A percentile compares a stretch with the other conserved stretches of the same genome.
Evolutionary conservation across 2,113 vertebrate species (phyloP).

Genomic region (Lepus europaeus): DNA sequence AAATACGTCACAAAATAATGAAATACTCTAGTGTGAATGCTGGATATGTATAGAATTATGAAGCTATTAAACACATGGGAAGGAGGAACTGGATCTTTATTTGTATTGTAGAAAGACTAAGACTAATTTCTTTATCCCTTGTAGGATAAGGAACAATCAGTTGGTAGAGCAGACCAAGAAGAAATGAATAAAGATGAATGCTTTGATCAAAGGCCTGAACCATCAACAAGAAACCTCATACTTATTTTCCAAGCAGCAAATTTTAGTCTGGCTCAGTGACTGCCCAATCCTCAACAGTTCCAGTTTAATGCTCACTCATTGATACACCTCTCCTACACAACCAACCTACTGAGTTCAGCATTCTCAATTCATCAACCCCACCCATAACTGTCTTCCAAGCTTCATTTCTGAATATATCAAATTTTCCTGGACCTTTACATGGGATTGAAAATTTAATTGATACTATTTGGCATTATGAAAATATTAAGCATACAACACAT

Average conservation of each 20-base stretch:
- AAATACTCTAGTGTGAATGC: rapidly evolving
- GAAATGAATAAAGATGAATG: neutral
- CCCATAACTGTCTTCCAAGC: neutral
- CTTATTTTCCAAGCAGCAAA: neutral
- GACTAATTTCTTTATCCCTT: neutral
- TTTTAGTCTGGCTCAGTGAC: neutral
- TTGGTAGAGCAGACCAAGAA: neutral
- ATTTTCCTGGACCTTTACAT: neutral
- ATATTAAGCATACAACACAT: neutral
- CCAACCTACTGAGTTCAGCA: neutral
- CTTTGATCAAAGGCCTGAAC: neutral
- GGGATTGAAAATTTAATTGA: neutral
- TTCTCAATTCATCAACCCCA: neutral
- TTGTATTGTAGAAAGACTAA: neutral
- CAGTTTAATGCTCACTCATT: neutral
- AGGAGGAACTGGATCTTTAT: neutral
- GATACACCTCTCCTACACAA: neutral
- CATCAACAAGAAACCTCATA: rapidly evolving
- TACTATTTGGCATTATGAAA: neutral
- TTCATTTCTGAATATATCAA: neutral
- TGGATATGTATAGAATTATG: neutral
- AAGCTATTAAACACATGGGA: neutral
- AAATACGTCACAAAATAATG: neutral
- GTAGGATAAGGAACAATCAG: neutral
- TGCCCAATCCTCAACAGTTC: neutral